Percentiles rank a stretch among this genome's conserved stretches.
Conservation (phyloP, 2,797 vertebrate species). For the Phataginus tetradactyla region DNA sequence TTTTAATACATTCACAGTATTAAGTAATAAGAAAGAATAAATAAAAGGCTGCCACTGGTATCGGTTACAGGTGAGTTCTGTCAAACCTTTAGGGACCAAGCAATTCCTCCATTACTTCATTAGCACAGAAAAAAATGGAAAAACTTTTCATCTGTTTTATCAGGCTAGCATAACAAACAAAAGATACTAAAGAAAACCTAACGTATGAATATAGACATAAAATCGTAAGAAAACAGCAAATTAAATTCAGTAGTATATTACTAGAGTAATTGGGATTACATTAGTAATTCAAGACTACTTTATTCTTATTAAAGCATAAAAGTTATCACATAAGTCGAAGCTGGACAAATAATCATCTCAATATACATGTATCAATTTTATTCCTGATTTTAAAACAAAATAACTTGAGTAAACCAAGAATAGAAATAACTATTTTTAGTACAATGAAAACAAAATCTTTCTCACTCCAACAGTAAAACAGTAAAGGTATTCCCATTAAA, state of each 20-base stretch:
- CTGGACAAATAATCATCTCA: neutral
- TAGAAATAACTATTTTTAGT: neutral
- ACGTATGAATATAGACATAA: neutral
- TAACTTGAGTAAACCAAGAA: neutral
- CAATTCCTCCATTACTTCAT: neutral
- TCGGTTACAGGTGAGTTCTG: neutral
- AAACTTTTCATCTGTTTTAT: neutral
- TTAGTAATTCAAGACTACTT: neutral
- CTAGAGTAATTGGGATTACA: neutral
- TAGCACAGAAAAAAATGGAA: neutral
- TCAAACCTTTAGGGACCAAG: neutral
- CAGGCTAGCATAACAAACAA: neutral
- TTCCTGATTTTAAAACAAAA: slow-evolving; percentile 36
- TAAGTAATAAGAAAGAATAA: neutral
- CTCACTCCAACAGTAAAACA: neutral
- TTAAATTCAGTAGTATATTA: slow-evolving; percentile 14
- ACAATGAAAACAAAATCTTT: neutral
- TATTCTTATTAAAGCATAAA: neutral
- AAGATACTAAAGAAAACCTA: neutral
- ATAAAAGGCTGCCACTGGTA: neutral
- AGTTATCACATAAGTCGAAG: neutral
- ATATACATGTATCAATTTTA: neutral
- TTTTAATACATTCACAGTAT: neutral
- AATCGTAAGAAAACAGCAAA: neutral
- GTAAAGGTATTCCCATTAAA: neutral